Conservation (phyloP, 2,113 vertebrate genomes). For the Gopherus evgoodei region DNA sequence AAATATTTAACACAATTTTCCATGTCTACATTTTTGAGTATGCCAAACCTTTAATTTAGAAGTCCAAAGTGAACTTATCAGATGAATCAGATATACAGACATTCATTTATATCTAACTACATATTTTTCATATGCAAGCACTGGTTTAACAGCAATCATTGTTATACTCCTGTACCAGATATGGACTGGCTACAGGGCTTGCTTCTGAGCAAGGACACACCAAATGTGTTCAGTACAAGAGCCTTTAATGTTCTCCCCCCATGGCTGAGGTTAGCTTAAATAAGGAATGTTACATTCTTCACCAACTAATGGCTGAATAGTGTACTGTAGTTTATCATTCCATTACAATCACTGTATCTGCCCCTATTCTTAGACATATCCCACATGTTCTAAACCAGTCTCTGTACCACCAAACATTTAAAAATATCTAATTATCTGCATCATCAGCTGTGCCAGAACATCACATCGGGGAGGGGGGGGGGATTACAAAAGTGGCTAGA, state of each 20-base stretch:
- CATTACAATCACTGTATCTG: neutral
- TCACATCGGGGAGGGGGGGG: too few species aligned
- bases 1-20: neutral
- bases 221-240: neutral
- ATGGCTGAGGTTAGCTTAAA: neutral
- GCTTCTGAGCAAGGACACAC: neutral
- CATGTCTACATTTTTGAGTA: neutral
- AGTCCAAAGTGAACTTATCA: neutral
- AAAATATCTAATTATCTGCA: neutral
- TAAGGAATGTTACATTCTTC: neutral
- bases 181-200: neutral
- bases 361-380: fast-evolving
- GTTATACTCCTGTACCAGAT: neutral
- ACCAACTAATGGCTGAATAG: neutral
- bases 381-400: too few species aligned
- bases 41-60: neutral
- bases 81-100: neutral
- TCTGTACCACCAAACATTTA: neutral
- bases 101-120: too few species aligned
- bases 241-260: neutral
- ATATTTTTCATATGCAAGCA: neutral
- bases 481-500: neutral
- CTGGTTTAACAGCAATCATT: neutral
- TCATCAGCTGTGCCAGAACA: neutral
- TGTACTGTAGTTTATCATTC: neutral